Evolutionary conservation across 2,797 vertebrate species (phyloP).

Genomic region (Protonibea diacanthus): DNA sequence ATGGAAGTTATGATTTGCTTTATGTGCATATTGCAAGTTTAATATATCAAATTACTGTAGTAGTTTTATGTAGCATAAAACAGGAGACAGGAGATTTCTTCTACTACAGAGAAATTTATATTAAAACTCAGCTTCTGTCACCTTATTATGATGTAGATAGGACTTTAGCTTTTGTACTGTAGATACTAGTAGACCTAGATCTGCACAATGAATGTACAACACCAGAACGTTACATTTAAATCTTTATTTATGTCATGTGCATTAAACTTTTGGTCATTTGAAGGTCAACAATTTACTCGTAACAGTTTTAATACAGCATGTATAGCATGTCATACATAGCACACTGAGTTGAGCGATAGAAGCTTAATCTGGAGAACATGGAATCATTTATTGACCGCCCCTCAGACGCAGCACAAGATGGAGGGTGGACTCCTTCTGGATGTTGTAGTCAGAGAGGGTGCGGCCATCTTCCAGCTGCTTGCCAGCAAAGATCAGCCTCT

Average conservation of each 20-base stretch:
- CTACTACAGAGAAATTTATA: too few relatives aligned
- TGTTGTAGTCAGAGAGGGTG: constrained; percentile 78
- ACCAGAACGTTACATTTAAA: constrained; percentile 12
- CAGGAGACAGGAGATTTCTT: too few relatives aligned
- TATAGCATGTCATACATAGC: constrained; percentile 16
- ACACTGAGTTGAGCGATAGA: constrained; percentile 10
- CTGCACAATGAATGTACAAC: neutral
- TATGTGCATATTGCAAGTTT: too few relatives aligned
- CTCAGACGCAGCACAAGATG: constrained; percentile 85
- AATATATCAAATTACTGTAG: too few relatives aligned
- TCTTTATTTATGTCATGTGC: constrained; percentile 39
- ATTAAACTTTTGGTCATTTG: constrained; percentile 51
- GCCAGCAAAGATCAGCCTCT: constrained; percentile 79
- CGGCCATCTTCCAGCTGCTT: constrained; percentile 75
- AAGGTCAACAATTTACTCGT: constrained; percentile 4
- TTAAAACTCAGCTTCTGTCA: too few relatives aligned
- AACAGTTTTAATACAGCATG: constrained; percentile 30
- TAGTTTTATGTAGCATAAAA: too few relatives aligned
- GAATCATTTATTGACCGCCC: constrained; percentile 38
- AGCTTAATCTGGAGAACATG: constrained; percentile 6
- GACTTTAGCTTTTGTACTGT: too few relatives aligned
- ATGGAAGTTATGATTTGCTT: too few relatives aligned
- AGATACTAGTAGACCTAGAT: neutral
- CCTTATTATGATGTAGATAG: neutral
- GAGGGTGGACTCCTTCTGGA: constrained; percentile 69